Percentiles rank a stretch among this genome's conserved stretches.
Conservation (phyloP, 2,797 vertebrate genomes). For the Thamnophis elegans region DNA sequence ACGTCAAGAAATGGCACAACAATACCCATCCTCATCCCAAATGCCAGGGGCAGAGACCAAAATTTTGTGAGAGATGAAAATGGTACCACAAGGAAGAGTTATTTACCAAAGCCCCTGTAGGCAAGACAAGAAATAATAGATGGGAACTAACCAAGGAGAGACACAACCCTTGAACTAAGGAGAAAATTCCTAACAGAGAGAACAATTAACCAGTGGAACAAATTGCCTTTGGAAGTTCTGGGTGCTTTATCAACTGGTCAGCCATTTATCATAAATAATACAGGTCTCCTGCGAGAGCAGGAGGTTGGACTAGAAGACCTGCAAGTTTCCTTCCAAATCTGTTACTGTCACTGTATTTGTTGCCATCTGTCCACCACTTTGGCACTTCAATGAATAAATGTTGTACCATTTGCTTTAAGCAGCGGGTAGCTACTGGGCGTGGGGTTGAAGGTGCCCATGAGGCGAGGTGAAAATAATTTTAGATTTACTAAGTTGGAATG, state of each 20-base stretch:
- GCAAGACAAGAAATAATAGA: neutral
- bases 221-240: neutral
- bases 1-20: neutral
- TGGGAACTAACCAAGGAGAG: neutral
- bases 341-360: neutral
- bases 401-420: neutral
- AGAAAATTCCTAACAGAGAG: neutral
- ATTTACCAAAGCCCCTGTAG: neutral
- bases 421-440: neutral
- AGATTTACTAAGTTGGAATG: conserved; percentile 64
- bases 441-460: conserved; percentile 20
- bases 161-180: neutral
- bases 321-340: neutral
- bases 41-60: neutral
- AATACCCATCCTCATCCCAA: neutral
- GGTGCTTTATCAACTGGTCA: neutral
- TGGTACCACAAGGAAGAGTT: neutral
- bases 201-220: neutral
- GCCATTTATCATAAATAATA: neutral
- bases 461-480: conserved; percentile 59
- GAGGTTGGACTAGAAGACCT: neutral
- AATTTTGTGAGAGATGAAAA: neutral
- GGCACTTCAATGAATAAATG: conserved; percentile 19
- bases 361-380: neutral
- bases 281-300: neutral